phyloP scores from a whole-genome alignment of 2,113 vertebrate species.

The Myotis davidii region DNA sequence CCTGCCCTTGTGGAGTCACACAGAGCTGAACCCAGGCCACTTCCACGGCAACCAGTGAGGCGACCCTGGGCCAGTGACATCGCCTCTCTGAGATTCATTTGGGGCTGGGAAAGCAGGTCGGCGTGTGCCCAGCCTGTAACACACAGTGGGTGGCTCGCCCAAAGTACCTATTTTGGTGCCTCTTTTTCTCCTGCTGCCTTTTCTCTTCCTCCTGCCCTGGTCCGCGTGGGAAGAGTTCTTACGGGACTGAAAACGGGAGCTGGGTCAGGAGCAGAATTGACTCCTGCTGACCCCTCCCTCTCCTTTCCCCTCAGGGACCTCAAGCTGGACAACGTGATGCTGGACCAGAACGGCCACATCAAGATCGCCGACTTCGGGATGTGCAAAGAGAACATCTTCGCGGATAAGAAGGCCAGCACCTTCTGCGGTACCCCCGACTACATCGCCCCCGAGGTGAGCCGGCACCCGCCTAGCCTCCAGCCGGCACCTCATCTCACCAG shows the following conservation, averaged over 20 bases:
- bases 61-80: not conserved
- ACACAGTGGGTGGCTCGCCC: not conserved
- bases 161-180: not conserved
- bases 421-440: slow-evolving; percentile 99
- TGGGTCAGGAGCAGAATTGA: not conserved
- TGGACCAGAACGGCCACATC: slow-evolving; percentile 95
- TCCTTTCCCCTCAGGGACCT: slow-evolving; percentile 89
- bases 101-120: not conserved
- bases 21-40: not conserved
- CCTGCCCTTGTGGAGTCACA: not conserved
- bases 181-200: not conserved
- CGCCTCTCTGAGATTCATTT: not conserved
- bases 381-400: slow-evolving; percentile 96
- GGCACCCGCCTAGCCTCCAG: rapidly evolving
- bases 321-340: slow-evolving; percentile 98
- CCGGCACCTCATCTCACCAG: not conserved
- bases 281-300: not conserved
- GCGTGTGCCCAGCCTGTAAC: not conserved
- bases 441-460: slow-evolving; percentile 92
- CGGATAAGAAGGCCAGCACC: slow-evolving; percentile 94
- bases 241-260: not conserved
- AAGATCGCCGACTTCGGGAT: slow-evolving; percentile 99
- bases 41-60: not conserved
- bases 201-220: not conserved
- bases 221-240: not conserved